phyloP scores from a whole-genome alignment of 2,888 invertebrate genomes.

The Mimachlamys varia region DNA sequence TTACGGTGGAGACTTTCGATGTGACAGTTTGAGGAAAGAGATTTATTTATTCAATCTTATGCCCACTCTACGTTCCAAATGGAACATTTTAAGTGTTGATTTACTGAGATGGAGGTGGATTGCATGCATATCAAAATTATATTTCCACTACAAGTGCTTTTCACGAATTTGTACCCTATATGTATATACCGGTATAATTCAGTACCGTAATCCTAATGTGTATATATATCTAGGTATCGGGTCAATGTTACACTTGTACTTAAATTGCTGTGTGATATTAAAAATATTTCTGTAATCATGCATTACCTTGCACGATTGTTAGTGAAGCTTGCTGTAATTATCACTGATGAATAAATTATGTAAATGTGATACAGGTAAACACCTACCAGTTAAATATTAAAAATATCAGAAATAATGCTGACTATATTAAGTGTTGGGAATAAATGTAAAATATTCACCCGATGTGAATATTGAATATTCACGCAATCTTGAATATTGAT shows the following conservation, averaged over 20 bases:
- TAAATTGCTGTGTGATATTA: not conserved
- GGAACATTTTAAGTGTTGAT: not conserved
- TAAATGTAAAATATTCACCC: not conserved
- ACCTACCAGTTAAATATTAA: not conserved
- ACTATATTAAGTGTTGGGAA: not conserved
- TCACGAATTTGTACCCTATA: not conserved
- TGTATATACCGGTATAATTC: not conserved
- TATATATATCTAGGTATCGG: not conserved
- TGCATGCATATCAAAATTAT: slow-evolving; percentile 15
- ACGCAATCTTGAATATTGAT: not conserved
- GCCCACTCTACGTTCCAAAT: not conserved
- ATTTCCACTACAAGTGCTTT: slow-evolving; percentile 36
- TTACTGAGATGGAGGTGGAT: not conserved
- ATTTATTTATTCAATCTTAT: not conserved
- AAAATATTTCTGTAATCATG: not conserved
- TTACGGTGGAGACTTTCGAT: not conserved
- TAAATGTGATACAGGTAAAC: slow-evolving; percentile 13
- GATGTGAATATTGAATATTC: not conserved
- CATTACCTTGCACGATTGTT: not conserved
- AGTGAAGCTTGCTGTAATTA: slow-evolving; percentile 14
- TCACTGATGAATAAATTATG: slow-evolving; percentile 14
- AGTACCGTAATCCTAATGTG: not conserved
- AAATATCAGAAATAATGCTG: not conserved
- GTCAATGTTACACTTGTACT: not conserved
- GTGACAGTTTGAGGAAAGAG: not conserved